phyloP scores from a whole-genome alignment of 1,140 invertebrate genomes.

The Penaeus vannamei region DNA sequence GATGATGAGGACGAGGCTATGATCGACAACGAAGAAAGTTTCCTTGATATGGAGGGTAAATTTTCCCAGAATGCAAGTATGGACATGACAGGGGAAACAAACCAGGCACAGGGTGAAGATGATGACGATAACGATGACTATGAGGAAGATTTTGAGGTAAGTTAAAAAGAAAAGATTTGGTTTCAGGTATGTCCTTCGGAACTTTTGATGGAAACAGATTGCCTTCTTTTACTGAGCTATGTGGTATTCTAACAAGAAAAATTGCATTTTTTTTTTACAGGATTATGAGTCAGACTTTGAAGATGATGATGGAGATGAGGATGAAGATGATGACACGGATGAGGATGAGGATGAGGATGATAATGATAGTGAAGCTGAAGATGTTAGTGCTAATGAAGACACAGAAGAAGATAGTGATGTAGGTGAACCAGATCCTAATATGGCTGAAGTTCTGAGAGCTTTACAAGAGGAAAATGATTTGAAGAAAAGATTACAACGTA shows the following conservation, averaged over 20 bases:
- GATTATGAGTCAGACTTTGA: conserved; percentile 77
- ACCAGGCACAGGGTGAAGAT: not conserved
- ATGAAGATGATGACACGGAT: conserved; percentile 28
- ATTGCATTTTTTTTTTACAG: conserved; percentile 65
- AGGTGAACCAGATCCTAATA: conserved; percentile 36
- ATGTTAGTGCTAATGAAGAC: conserved; percentile 70
- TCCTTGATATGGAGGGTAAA: not conserved
- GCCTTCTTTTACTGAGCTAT: no score
- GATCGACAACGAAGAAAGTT: conserved; percentile 13
- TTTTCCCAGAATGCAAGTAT: not conserved
- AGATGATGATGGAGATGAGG: conserved; percentile 70
- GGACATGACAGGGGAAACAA: no score
- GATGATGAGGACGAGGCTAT: not conserved
- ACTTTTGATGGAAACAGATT: no score
- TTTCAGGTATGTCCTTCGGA: no score
- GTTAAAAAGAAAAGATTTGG: no score
- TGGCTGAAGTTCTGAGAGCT: conserved; percentile 42
- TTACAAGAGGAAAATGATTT: conserved; percentile 70
- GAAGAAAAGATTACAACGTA: conserved; percentile 52
- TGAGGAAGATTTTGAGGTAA: conserved; percentile 62
- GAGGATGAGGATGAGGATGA: not conserved
- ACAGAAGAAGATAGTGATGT: conserved; percentile 67
- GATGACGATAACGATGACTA: conserved; percentile 33
- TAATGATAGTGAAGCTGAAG: conserved; percentile 36
- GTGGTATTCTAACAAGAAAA: no score